phyloP scores from a whole-genome alignment of 2,113 vertebrate species.

The Anthoscopus minutus region DNA sequence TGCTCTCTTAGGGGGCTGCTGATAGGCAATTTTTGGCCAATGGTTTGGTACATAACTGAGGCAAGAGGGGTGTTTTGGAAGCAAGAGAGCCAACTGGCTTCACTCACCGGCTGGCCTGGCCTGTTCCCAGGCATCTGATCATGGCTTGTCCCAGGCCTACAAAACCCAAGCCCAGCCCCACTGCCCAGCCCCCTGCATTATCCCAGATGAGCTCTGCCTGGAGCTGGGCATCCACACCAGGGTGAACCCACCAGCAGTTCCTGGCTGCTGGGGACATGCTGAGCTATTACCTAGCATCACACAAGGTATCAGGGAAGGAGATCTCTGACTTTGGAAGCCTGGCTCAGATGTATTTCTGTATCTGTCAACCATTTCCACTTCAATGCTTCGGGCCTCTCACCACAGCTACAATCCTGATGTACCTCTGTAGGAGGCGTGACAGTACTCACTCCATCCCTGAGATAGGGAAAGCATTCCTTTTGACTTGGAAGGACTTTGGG shows the following conservation, averaged over 20 bases:
- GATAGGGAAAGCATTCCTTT: not conserved
- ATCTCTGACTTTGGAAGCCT: not conserved
- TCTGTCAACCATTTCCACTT: not conserved
- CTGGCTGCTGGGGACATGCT: not conserved
- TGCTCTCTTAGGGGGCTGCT: not conserved
- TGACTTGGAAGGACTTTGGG: not conserved
- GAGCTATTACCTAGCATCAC: not conserved
- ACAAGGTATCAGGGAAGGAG: not conserved
- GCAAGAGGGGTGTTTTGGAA: not conserved
- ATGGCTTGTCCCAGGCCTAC: not conserved
- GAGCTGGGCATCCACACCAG: not conserved
- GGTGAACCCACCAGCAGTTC: not conserved
- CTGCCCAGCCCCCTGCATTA: not conserved
- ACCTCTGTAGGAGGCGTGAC: not conserved
- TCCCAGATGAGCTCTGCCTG: not conserved
- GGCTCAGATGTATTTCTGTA: not conserved
- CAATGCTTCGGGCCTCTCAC: not conserved
- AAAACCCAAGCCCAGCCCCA: not conserved
- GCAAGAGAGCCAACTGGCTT: not conserved
- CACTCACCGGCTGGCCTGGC: not conserved
- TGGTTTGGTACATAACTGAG: not conserved
- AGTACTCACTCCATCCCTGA: not conserved
- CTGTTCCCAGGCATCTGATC: not conserved
- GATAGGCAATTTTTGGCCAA: not conserved
- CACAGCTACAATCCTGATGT: not conserved